Base-by-base conservation (phyloP, 2,797 vertebrate species). In the Acanthurus leucopareius region DNA sequence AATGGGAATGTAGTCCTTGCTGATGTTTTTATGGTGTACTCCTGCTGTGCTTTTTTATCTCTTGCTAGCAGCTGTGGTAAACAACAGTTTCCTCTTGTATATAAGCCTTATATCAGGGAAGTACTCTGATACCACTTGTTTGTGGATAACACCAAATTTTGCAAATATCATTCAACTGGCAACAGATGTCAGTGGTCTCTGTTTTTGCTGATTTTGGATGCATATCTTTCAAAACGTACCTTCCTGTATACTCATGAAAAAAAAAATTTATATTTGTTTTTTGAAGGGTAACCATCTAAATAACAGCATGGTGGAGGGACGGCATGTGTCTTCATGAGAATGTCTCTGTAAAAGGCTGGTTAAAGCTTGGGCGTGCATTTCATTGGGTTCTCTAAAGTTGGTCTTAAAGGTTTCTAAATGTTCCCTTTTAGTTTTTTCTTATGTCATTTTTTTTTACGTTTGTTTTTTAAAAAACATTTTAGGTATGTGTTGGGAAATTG, bases 271-370 rank as follows among this genome's bases (percentile, higher is more conserved):
- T 0, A 3, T 59, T 38, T 53, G 2, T 35, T 58, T 53, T 35
- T 66, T 25, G 25, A 0, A 59, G 19, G 20, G 13, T 38, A 65
- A 44, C 48, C 1, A 19, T 32, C 9, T 10, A n/a, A 68, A 28
- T 51, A 69, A 32, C 49, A 80, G 14, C 51, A 19, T 25, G 87
- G 80, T 88, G 85, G 59, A 54, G 62, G 86, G 62, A 22, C 42
- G 42, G 9, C 10, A 8, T 63, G 16, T 51, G 47, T 47, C 32
- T 64, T 6, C 17, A 32, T 51, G 32, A 20, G n/a, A 42, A 5
- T 25, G 35, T 70, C 51, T 79, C 17, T 70, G 35, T 28, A 22
- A n/a, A 16, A 16, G 11, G 15, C 8, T 69, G 0, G 9, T 47
- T 28, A 38, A 40, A n/a, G 47, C 67, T 65, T 75, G 16, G 42